A percentile compares a stretch with the other conserved stretches of the same genome.
Conservation (phyloP, 2,888 invertebrate genomes). For the Meteorus cinctellus region DNA sequence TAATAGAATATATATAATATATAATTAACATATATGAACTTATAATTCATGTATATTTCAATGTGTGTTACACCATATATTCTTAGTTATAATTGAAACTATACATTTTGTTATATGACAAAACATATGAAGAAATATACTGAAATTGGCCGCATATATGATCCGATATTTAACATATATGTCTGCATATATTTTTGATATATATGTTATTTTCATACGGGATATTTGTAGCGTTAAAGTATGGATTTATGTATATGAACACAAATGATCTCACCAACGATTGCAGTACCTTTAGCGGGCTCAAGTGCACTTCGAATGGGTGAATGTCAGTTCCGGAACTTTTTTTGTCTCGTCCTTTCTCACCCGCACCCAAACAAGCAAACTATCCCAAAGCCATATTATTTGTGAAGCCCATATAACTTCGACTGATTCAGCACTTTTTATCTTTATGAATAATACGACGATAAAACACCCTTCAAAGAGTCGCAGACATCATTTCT, state of each 20-base stretch:
- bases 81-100: no score
- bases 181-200: no score
- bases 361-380: not conserved
- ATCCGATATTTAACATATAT: no score
- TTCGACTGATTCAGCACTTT: not conserved
- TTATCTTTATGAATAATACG: not conserved
- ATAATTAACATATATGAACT: no score
- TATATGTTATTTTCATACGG: no score
- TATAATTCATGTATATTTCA: no score
- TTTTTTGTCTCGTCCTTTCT: not conserved
- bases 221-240: not conserved
- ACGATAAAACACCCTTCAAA: not conserved
- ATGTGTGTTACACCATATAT: no score
- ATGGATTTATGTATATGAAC: not conserved
- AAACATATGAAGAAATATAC: no score
- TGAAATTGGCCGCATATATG: no score
- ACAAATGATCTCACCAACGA: not conserved
- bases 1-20: no score
- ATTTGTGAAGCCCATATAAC: not conserved
- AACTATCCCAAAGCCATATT: not conserved
- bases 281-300: not conserved
- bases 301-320: not conserved
- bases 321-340: not conserved
- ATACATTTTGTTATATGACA: no score
- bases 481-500: not conserved